These are phyloP conservation scores for Torymus aiolomorphi DNA, from an alignment of 2,888 invertebrate species.

Conservation along the genomic window DNA sequence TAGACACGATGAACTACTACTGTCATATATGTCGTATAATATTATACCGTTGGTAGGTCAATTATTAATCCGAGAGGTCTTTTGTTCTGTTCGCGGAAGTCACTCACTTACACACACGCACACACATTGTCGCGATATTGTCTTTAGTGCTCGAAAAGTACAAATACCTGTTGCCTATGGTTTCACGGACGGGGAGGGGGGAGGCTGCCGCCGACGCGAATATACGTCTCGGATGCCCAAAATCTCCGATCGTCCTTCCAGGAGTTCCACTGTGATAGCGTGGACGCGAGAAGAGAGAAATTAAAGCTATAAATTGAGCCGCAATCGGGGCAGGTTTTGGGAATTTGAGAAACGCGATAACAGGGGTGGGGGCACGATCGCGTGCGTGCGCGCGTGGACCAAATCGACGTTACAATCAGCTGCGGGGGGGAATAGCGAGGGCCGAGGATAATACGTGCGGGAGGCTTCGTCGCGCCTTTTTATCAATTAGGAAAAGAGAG, in stretches of 20 bases:
- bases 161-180: neutral
- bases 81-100: no score
- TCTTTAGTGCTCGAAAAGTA: slow-evolving; percentile 3
- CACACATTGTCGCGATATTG: no score
- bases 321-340: neutral
- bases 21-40: neutral
- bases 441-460: neutral
- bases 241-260: neutral
- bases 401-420: slow-evolving; percentile 46
- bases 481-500: slow-evolving; percentile 43
- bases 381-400: slow-evolving; percentile 40
- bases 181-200: no score
- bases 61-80: no score
- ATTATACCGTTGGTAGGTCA: no score
- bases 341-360: neutral
- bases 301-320: neutral
- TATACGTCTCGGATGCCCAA: neutral
- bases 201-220: no score
- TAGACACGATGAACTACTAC: no score
- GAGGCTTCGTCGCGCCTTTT: slow-evolving; percentile 28
- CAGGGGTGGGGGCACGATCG: neutral
- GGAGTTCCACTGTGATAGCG: no score
- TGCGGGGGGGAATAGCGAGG: neutral
- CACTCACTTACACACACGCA: no score
- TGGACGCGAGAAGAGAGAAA: no score